A percentile compares a stretch with the other conserved stretches of the same genome.
Evolutionary conservation across 1,140 invertebrate species (phyloP).

Genomic region (Watersipora subatra): DNA sequence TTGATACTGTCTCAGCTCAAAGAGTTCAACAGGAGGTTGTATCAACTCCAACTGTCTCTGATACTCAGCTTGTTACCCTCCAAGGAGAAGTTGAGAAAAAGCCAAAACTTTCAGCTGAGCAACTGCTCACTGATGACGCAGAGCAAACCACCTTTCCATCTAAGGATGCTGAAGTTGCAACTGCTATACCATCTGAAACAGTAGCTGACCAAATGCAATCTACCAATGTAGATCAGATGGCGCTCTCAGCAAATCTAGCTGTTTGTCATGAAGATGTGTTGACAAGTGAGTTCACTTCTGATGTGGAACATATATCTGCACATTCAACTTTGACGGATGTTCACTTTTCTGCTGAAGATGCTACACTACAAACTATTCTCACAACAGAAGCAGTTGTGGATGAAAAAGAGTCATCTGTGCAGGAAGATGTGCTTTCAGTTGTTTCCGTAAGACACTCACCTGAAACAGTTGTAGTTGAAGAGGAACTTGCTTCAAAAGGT

Average conservation of each 20-base stretch:
- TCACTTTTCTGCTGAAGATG: not conserved
- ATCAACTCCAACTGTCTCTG: not conserved
- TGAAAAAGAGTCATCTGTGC: conserved; percentile 5
- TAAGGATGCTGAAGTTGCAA: conserved; percentile 8
- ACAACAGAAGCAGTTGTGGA: conserved; percentile 3
- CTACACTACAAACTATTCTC: not conserved
- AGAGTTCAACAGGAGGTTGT: conserved; percentile 7
- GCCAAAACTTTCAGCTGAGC: no score
- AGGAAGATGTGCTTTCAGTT: conserved; percentile 4
- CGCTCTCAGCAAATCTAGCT: conserved; percentile 9
- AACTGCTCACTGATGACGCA: no score
- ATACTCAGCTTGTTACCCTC: not conserved
- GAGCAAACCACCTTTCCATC: no score
- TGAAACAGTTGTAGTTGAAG: conserved; percentile 5
- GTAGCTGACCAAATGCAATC: conserved; percentile 5
- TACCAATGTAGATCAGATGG: not conserved
- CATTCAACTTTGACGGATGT: not conserved
- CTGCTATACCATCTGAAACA: conserved; percentile 11
- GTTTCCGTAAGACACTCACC: not conserved
- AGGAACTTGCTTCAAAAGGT: not conserved
- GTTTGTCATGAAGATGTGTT: not conserved
- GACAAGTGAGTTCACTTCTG: not conserved
- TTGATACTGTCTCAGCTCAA: not conserved
- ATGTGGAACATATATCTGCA: not conserved
- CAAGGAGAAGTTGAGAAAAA: no score